Percentiles rank a stretch among this genome's conserved stretches.
Evolutionary conservation across 2,113 vertebrate species (phyloP).

Genomic region (Rhizomys pruinosus): DNA sequence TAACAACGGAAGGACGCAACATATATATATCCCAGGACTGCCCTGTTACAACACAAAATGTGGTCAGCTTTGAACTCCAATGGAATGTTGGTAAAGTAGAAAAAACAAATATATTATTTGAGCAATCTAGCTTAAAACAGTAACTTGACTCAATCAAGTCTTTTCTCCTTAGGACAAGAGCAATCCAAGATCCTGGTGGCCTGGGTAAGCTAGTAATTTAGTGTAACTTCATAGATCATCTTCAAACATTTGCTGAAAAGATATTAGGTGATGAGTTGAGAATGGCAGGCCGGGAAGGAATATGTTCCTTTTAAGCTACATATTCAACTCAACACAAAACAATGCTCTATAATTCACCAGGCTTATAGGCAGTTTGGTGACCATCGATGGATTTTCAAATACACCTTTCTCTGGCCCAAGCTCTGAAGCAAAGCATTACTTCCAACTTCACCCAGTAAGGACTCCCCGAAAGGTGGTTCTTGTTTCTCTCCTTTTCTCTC

Average conservation of each 20-base stretch:
- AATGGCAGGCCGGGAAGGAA: not conserved
- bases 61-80: constrained; percentile 38
- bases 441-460: constrained; percentile 34
- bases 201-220: constrained; percentile 8
- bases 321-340: not conserved
- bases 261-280: constrained; percentile 15
- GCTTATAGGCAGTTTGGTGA: constrained; percentile 25
- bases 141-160: not conserved
- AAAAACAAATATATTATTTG: constrained; percentile 25
- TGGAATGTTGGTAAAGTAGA: constrained; percentile 14
- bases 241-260: constrained; percentile 6
- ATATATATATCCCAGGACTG: not conserved
- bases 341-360: not conserved
- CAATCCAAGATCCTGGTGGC: constrained; percentile 5
- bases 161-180: constrained; percentile 5
- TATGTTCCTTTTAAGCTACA: not conserved
- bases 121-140: constrained; percentile 55
- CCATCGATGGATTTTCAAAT: constrained; percentile 20
- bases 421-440: constrained; percentile 28
- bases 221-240: not conserved
- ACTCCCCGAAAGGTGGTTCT: not conserved
- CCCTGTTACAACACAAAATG: constrained; percentile 52
- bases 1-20: constrained; percentile 41
- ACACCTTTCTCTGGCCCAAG: constrained; percentile 12
- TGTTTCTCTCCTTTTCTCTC: constrained; percentile 57